Evolutionary conservation across 2,797 vertebrate genomes (phyloP), one percentile per base, ranked within the genome.

Genomic region (Sternotherus odoratus): DNA sequence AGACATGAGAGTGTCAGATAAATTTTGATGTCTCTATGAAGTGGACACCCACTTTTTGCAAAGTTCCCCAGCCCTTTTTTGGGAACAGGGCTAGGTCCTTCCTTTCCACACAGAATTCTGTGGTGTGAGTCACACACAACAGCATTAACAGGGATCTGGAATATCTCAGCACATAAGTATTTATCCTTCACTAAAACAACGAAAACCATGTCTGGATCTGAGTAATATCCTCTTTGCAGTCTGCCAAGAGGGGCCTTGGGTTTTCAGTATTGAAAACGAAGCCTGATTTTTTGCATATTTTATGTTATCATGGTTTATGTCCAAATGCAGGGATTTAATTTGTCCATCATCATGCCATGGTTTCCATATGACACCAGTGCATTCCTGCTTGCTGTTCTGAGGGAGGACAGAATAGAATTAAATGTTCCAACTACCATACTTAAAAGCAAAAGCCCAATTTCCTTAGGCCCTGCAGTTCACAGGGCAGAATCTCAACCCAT

Each of bases 301-400:
- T 88, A 86, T 94, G 95, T 96, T 97, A 56, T 92, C 93, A 91
- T 97, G 96, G 96, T 97, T 97, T 97, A 94, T 97, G 95, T 97
- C 96, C 95, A 97, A 97, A 94, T 90, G 96, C 95, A 96, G 82
- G 94, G 96, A 95, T 97, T 96, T 97, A 96, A 97, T 97, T 96
- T 92, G 95, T 97, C 95, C 95, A 85, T 96, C 92, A 94, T 87
- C 95, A 49, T 80, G 69, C 95, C 79, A 11, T 77, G 95, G 95
- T 94, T 97, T 97, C 96, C 96, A 95, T 94, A 92, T 95, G 95
- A 97, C 96, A 96, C 95, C 95, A 93, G n/a, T 21, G 57, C 94
- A 97, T 97, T 96, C 92, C 95, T 46, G 91, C 93, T 94, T 97
- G 96, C 96, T 95, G 94, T 93, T 97, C 96, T 95, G 96, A 96